phyloP scores from a whole-genome alignment of 2,888 invertebrate species.

The Mythimna pallens region DNA sequence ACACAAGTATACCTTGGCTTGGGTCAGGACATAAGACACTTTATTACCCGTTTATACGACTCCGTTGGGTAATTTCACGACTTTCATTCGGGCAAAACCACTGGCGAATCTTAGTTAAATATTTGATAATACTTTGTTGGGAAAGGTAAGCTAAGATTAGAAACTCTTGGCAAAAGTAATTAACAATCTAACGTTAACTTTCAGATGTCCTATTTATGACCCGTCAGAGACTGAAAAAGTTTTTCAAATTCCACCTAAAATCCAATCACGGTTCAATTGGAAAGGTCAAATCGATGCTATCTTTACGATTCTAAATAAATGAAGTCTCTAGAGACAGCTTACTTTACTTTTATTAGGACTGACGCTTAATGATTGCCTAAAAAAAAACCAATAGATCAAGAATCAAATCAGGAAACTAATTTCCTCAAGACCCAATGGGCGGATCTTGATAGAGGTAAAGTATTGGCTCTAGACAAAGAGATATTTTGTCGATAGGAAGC shows the following conservation, averaged over 20 bases:
- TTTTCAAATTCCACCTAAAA: background rate
- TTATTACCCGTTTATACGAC: background rate
- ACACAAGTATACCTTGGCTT: background rate
- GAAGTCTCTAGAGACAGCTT: background rate
- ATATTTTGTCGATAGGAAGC: background rate
- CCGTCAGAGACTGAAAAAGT: background rate
- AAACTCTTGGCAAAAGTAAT: background rate
- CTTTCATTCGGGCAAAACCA: background rate
- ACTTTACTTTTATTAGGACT: background rate
- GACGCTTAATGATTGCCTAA: background rate
- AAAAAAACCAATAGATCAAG: background rate
- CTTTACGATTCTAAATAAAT: conserved; percentile 22
- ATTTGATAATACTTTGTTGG: background rate
- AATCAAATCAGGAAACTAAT: background rate
- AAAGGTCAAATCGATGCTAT: conserved; percentile 23
- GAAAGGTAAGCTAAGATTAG: background rate
- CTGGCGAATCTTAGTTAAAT: background rate
- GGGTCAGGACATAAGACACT: background rate
- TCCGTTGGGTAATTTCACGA: background rate
- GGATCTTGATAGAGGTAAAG: background rate
- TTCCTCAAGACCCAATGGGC: conserved; percentile 2
- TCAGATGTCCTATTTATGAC: background rate
- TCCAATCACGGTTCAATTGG: background rate
- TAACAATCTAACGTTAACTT: background rate
- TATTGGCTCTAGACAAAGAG: background rate